Conservation (phyloP, 2,888 invertebrate genomes). For the Fabriciana adippe region DNA sequence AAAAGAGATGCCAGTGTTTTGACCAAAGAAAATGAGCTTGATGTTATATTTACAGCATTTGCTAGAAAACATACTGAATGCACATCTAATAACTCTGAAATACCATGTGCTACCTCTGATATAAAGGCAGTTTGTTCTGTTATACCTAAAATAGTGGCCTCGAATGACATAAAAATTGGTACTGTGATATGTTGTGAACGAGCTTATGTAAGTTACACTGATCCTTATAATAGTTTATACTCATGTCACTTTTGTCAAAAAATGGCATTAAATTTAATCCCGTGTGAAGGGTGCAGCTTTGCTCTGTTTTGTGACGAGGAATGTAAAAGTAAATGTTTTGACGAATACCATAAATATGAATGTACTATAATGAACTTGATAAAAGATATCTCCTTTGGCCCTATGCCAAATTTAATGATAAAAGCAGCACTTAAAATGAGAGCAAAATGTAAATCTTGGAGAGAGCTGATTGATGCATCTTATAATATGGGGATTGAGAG, state of each 20-base stretch:
- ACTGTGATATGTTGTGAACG: slow-evolving; percentile 44
- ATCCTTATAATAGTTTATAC: slow-evolving; percentile 8
- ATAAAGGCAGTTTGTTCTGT: slow-evolving; percentile 31
- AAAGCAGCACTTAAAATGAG: slow-evolving; percentile 45
- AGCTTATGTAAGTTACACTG: slow-evolving; percentile 41
- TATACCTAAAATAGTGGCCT: slow-evolving; percentile 45
- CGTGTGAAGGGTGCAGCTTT: slow-evolving; percentile 45
- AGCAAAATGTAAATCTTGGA: slow-evolving; percentile 39
- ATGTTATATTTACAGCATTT: slow-evolving; percentile 1
- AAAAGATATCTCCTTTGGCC: slow-evolving; percentile 16
- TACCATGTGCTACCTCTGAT: slow-evolving; percentile 44
- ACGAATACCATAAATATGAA: slow-evolving; percentile 45
- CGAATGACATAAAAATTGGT: slow-evolving; percentile 46
- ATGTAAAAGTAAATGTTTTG: slow-evolving; percentile 40
- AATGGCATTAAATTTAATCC: slow-evolving; percentile 43
- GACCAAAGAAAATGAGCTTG: slow-evolving; percentile 4
- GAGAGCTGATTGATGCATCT: slow-evolving; percentile 41
- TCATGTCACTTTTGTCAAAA: slow-evolving; percentile 48
- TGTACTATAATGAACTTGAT: slow-evolving; percentile 41
- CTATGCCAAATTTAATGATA: slow-evolving; percentile 29
- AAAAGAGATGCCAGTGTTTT: slow-evolving; percentile 25
- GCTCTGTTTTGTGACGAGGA: slow-evolving; percentile 45
- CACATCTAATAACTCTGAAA: slow-evolving; percentile 35
- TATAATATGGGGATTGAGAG: slow-evolving; percentile 35
- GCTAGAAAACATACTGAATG: not conserved